Evolutionary conservation across 2,888 invertebrate genomes (phyloP).

Genomic region (Amphipyra berbera): DNA sequence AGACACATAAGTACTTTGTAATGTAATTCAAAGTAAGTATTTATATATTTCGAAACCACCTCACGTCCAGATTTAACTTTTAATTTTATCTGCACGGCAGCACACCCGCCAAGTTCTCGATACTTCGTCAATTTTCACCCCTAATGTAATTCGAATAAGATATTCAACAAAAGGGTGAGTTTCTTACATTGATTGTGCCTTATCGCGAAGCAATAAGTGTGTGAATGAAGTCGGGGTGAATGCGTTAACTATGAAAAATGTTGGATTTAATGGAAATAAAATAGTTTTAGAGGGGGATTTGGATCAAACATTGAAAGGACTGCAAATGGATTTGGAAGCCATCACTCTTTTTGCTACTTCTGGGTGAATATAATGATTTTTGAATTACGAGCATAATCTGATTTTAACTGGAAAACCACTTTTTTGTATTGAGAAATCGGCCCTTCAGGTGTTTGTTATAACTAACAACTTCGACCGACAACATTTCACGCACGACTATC

Average conservation of each 20-base stretch:
- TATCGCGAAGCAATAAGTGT: slow-evolving; percentile 58
- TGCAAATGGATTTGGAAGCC: slow-evolving; percentile 36
- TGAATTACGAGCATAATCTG: not conserved
- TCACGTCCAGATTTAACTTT: slow-evolving; percentile 46
- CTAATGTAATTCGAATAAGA: slow-evolving; percentile 57
- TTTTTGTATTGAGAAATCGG: no score
- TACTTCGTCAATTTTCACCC: slow-evolving; percentile 51
- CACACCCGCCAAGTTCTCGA: slow-evolving; percentile 36
- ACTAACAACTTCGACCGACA: no score
- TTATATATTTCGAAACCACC: slow-evolving; percentile 32
- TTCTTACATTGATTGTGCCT: slow-evolving; percentile 48
- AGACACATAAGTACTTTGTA: slow-evolving; percentile 21
- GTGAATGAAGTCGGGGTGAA: slow-evolving; percentile 57
- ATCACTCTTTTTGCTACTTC: slow-evolving; percentile 16
- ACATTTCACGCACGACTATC: no score
- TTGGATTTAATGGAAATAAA: slow-evolving; percentile 54
- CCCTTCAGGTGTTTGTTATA: no score
- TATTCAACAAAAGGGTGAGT: slow-evolving; percentile 52
- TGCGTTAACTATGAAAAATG: slow-evolving; percentile 66
- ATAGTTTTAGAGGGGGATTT: slow-evolving; percentile 49
- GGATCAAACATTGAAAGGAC: slow-evolving; percentile 35
- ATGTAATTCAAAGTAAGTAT: slow-evolving; percentile 40
- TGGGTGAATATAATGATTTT: not conserved
- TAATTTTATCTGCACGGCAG: slow-evolving; percentile 43
- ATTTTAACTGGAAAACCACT: no score